These are phyloP conservation scores for Meta bourneti DNA, from an alignment of 2,888 invertebrate genomes.

Conservation along the genomic window DNA sequence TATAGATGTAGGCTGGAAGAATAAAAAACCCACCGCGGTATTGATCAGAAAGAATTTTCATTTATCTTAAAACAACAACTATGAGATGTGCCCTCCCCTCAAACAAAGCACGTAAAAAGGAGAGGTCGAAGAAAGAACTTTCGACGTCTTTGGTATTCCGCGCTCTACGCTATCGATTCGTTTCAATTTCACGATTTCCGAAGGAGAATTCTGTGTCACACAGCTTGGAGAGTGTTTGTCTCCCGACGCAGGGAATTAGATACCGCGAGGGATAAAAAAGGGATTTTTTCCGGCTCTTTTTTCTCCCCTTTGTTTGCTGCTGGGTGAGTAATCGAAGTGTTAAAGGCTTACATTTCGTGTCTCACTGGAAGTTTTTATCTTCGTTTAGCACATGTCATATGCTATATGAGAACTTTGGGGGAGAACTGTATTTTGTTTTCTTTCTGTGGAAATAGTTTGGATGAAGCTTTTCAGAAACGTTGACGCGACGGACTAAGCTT, in stretches of 20 bases:
- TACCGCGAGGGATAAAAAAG: constrained; percentile 30
- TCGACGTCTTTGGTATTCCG: constrained; percentile 50
- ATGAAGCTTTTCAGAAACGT: constrained; percentile 32
- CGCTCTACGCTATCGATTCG: constrained; percentile 49
- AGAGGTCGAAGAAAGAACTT: constrained; percentile 14
- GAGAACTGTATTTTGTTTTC: constrained; percentile 6
- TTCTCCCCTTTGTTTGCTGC: constrained; percentile 13
- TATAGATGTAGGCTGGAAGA: background rate
- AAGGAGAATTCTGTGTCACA: constrained; percentile 51
- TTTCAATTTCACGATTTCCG: constrained; percentile 65
- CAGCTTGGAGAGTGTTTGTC: constrained; percentile 53
- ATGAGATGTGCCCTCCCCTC: constrained; percentile 1
- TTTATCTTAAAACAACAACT: constrained; percentile 19
- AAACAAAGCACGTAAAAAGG: background rate
- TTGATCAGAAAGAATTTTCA: constrained; percentile 31
- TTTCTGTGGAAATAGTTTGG: constrained; percentile 26
- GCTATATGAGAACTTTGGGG: constrained; percentile 51
- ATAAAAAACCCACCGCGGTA: constrained; percentile 1
- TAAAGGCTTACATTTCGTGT: constrained; percentile 65
- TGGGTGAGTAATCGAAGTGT: constrained; percentile 67
- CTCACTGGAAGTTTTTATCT: constrained; percentile 55
- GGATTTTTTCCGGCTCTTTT: constrained; percentile 29
- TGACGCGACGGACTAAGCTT: constrained; percentile 25
- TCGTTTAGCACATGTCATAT: constrained; percentile 54
- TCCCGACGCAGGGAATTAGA: constrained; percentile 55